Percentiles rank a stretch among this genome's conserved stretches.
Evolutionary conservation across 2,888 invertebrate genomes (phyloP).

Genomic region (Cataglyphis cursor): DNA sequence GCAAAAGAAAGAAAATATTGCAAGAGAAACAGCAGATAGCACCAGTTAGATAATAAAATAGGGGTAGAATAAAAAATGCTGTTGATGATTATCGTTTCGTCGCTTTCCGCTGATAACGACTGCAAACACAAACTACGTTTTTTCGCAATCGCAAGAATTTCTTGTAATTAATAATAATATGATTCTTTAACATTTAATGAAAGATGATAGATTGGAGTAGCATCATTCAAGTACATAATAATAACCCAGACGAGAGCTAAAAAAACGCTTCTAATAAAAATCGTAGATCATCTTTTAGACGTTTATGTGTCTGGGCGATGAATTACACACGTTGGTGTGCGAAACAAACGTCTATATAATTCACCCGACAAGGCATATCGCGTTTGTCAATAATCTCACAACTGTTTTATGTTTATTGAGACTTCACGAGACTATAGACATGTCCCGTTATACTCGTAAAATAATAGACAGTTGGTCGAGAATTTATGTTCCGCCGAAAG

Average conservation of each 20-base stretch:
- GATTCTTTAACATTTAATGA: background rate
- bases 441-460: conserved; percentile 25
- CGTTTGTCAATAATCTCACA: background rate
- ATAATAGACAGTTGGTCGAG: conserved; percentile 7
- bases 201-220: background rate
- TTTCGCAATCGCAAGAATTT: background rate
- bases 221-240: background rate
- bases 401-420: conserved; percentile 4
- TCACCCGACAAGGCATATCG: conserved; percentile 17
- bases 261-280: background rate
- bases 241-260: background rate
- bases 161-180: background rate
- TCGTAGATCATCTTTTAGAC: background rate
- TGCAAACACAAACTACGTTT: background rate
- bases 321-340: background rate
- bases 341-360: conserved; percentile 9
- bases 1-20: conserved; percentile 19
- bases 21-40: conserved; percentile 14
- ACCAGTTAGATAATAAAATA: conserved; percentile 19
- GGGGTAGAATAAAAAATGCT: background rate
- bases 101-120: background rate
- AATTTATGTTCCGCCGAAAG: background rate
- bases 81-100: background rate
- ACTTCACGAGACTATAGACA: background rate
- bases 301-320: background rate